Evolutionary conservation across 2,797 vertebrate species (phyloP), one percentile per base, ranked within the genome.

Genomic region (Novumbra hubbsi): DNA sequence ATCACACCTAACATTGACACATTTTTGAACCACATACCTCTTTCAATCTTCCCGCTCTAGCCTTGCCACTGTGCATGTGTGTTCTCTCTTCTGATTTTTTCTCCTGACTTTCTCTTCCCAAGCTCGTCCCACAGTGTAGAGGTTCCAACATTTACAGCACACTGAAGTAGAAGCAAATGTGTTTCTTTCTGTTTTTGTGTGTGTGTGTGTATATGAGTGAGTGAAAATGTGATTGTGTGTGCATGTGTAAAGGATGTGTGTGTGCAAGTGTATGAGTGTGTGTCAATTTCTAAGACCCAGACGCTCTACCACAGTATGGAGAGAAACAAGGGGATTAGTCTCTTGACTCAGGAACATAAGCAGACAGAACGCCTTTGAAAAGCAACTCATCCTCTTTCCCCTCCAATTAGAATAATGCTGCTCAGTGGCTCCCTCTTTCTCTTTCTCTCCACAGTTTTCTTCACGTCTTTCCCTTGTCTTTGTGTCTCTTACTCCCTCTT

Each of bases 341-440:
- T 76, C 63, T 72, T 0, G 28, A 83, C 74, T 80, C 72, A 77
- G 72, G 65, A 77, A 85, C 74, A 65, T 80, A 84, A 72, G 74
- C 8, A 67, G 77, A 76, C 81, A 73, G 67, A 85, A 80, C 78
- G 49, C 45, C 48, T 67, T 70, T 69, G 71, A 73, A 73, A 73
- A 41, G 72, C 73, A 72, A 75, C 62, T 16, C 83, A 84, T 81
- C 81, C 73, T 73, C 70, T 50, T 69, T 34, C 84, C 77, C 76
- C 73, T 80, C 21, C 76, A 78, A 86, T 88, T 76, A 85, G 34
- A 83, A 84, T 85, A 82, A 81, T 73, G 49, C 41, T 71, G 15
- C 62, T 27, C 57, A 5, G 27, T 45, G 63, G 50, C 71, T 72
- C 70, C 52, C 65, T 73, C 19, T 68, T 64, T 30, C 77, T 73